A percentile compares a stretch with the other conserved stretches of the same genome.
Evolutionary conservation across 2,888 invertebrate genomes (phyloP).

Genomic region (Heliconius sara): DNA sequence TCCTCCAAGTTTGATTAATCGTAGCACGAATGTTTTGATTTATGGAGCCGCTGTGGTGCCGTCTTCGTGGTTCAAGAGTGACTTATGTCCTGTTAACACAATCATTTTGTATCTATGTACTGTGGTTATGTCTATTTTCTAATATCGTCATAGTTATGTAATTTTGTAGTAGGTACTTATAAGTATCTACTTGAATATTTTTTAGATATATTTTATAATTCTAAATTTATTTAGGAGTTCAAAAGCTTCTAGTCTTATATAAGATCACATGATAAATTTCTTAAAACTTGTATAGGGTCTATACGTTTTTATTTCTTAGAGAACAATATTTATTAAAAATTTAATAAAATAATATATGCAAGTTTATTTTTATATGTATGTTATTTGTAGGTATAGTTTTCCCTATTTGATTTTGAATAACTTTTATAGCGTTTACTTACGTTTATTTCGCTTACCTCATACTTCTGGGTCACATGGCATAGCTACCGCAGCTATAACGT

Average conservation of each 20-base stretch:
- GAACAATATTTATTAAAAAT: background rate
- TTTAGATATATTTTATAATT: too few species aligned
- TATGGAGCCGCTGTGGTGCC: conserved; percentile 63
- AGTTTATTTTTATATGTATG: background rate
- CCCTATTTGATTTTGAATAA: background rate
- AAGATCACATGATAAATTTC: background rate
- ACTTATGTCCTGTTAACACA: conserved; percentile 49
- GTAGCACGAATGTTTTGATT: conserved; percentile 77
- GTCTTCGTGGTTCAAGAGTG: conserved; percentile 39
- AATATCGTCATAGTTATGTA: background rate
- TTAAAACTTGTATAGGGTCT: background rate
- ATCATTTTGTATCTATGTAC: background rate
- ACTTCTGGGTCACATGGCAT: conserved; percentile 30
- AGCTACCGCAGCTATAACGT: conserved; percentile 53
- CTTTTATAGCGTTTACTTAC: background rate
- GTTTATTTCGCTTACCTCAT: conserved; percentile 22
- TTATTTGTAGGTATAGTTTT: background rate
- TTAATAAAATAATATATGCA: background rate
- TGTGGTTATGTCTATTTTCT: background rate
- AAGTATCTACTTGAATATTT: too few species aligned
- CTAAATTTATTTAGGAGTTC: background rate
- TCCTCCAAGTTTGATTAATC: conserved; percentile 73
- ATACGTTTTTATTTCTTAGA: background rate
- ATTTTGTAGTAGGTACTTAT: background rate
- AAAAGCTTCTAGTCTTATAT: background rate